phyloP scores from a whole-genome alignment of 2,113 vertebrate species.

The Corythornis cristatus region DNA sequence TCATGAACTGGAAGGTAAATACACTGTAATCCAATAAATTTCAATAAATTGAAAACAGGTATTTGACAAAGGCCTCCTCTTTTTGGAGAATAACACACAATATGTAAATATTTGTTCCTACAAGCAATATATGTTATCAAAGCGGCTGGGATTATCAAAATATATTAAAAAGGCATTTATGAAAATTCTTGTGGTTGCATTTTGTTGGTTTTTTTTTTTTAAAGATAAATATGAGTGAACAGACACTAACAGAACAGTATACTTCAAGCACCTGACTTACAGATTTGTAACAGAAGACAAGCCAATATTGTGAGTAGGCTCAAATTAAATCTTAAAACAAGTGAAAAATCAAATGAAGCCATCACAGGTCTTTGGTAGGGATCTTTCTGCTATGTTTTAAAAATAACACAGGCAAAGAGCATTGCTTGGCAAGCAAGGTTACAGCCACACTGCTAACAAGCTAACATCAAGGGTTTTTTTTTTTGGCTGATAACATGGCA shows the following conservation, averaged over 20 bases:
- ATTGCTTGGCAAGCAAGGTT: neutral
- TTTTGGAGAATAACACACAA: neutral
- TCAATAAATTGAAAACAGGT: neutral
- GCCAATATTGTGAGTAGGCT: neutral
- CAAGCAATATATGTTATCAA: neutral
- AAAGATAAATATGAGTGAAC: neutral
- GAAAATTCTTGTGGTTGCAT: neutral
- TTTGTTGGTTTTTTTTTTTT: neutral
- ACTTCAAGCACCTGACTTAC: neutral
- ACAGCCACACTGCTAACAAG: neutral
- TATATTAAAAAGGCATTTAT: neutral
- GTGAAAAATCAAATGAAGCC: neutral
- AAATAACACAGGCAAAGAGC: accelerated
- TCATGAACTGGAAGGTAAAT: neutral
- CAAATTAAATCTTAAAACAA: neutral
- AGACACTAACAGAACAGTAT: neutral
- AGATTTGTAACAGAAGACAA: neutral
- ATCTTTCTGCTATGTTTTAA: accelerated
- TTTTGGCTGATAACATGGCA: accelerated
- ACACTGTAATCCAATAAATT: neutral
- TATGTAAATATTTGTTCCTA: neutral
- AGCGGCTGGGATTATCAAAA: neutral
- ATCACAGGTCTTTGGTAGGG: neutral
- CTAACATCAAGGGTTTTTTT: neutral
- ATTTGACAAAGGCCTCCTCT: neutral